Evolutionary conservation across 2,797 vertebrate genomes (phyloP).

Genomic region (Corythornis leucogaster): DNA sequence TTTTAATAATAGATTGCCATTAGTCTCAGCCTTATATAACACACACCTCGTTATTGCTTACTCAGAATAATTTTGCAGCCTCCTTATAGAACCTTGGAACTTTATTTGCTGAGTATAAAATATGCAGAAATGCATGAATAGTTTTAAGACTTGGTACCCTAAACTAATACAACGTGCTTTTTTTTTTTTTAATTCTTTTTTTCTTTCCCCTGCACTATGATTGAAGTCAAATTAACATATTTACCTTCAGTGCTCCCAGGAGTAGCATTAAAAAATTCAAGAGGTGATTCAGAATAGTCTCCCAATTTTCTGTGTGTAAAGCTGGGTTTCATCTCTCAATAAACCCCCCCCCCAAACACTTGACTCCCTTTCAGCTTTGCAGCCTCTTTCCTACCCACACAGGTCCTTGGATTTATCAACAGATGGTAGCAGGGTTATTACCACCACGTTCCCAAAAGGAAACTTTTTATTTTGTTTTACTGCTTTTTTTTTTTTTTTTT

Average conservation of each 20-base stretch:
- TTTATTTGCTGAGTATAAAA: conserved; percentile 75
- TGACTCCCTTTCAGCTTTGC: background rate
- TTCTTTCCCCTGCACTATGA: conserved; percentile 19
- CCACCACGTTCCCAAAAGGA: background rate
- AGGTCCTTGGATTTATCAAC: conserved; percentile 22
- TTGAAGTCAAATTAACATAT: conserved; percentile 77
- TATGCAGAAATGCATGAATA: conserved; percentile 72
- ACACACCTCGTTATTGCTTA: conserved; percentile 70
- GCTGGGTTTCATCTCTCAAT: conserved; percentile 55
- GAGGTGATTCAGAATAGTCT: conserved; percentile 57
- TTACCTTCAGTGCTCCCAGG: conserved; percentile 74
- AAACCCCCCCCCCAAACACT: conserved; percentile 33
- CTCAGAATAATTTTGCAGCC: conserved; percentile 58
- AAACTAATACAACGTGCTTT: conserved; percentile 41
- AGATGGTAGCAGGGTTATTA: conserved; percentile 16
- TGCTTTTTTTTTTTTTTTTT: background rate
- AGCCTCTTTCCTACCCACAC: background rate
- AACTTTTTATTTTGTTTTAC: conserved; percentile 39
- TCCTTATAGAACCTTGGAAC: conserved; percentile 67
- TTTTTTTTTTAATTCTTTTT: background rate
- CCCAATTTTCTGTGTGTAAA: conserved; percentile 43
- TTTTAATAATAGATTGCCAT: conserved; percentile 68
- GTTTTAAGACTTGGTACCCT: conserved; percentile 64
- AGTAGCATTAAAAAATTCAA: conserved; percentile 58
- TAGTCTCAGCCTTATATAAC: conserved; percentile 69